These are phyloP conservation scores for Steinernema feltiae DNA, from an alignment of 1,140 invertebrate genomes.

Conservation along the genomic window DNA sequence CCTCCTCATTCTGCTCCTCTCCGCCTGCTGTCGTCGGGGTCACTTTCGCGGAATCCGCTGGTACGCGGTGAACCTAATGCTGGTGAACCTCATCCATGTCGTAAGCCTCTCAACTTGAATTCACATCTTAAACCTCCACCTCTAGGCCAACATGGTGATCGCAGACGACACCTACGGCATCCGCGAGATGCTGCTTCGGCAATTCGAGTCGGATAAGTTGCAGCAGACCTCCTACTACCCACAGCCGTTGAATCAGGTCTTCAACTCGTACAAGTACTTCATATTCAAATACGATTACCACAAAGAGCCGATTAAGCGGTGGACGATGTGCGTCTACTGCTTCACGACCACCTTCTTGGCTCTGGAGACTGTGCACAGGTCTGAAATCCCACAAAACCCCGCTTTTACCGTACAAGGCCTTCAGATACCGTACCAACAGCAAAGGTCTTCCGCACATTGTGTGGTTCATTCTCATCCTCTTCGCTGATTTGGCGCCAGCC, in stretches of 20 bases:
- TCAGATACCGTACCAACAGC: slow-evolving; percentile 14
- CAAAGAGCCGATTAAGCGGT: background rate
- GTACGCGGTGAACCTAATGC: slow-evolving; percentile 2
- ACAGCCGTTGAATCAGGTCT: background rate
- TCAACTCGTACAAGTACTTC: background rate
- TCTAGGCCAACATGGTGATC: background rate
- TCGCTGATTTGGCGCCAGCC: background rate
- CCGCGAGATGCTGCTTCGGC: background rate
- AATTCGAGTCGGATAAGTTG: background rate
- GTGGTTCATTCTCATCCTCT: background rate
- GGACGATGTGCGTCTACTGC: slow-evolving; percentile 10
- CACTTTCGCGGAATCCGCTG: background rate
- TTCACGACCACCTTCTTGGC: background rate
- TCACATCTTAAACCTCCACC: background rate
- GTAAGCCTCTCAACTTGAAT: background rate
- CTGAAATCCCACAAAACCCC: background rate
- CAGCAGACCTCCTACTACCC: background rate
- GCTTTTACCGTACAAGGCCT: background rate
- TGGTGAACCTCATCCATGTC: background rate
- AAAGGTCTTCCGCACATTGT: background rate
- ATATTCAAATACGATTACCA: background rate
- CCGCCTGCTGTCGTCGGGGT: background rate
- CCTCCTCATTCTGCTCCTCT: background rate
- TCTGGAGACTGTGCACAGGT: background rate
- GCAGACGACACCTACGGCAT: background rate